Conservation (phyloP, 2,888 invertebrate genomes). For the Urechis unicinctus region DNA sequence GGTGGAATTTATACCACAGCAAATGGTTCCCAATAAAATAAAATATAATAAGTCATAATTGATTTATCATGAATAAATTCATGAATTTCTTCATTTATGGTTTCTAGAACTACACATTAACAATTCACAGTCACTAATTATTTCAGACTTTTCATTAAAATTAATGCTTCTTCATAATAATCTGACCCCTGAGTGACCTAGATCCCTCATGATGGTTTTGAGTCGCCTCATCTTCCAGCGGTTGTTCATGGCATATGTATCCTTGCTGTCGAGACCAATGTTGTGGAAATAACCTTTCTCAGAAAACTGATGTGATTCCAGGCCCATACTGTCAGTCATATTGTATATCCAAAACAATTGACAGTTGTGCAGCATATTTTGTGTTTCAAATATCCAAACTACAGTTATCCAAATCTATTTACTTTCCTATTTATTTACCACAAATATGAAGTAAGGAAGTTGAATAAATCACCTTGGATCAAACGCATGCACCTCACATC, state of each 20-base stretch:
- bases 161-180: too few relatives aligned
- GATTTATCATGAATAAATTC: not conserved
- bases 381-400: too few relatives aligned
- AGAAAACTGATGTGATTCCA: constrained; percentile 27
- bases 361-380: too few relatives aligned
- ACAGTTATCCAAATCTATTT: too few relatives aligned
- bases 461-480: constrained; percentile 39
- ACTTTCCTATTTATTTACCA: too few relatives aligned
- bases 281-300: constrained; percentile 21
- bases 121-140: too few relatives aligned
- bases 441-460: not conserved
- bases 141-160: too few relatives aligned
- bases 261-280: constrained; percentile 19
- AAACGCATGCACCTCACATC: constrained; percentile 44
- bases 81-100: not conserved
- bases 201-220: constrained; percentile 31
- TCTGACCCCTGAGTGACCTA: constrained; percentile 36
- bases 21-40: too few relatives aligned
- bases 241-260: constrained; percentile 9
- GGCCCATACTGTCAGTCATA: constrained; percentile 25
- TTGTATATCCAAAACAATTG: too few relatives aligned
- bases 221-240: constrained; percentile 41
- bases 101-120: too few relatives aligned
- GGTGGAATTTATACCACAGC: not conserved
- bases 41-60: not conserved